A percentile compares a stretch with the other conserved stretches of the same genome.
Conservation (phyloP, 2,888 invertebrate genomes). For the Geotrupes spiniger region DNA sequence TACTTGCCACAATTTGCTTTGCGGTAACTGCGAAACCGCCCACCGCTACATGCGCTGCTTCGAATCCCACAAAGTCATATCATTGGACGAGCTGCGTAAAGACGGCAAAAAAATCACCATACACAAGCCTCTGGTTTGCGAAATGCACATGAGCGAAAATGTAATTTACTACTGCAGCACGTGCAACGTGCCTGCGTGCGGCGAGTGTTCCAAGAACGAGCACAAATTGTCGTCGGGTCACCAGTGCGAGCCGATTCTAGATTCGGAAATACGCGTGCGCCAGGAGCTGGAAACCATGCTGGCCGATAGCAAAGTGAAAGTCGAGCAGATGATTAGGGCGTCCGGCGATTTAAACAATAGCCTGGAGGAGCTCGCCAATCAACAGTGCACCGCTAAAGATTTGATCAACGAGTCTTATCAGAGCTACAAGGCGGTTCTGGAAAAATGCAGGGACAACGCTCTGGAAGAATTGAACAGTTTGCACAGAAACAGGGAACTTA, state of each 20-base stretch:
- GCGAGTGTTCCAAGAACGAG: conserved; percentile 79
- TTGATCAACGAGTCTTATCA: conserved; percentile 78
- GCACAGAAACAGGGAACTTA: conserved; percentile 82
- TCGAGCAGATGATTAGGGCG: conserved; percentile 72
- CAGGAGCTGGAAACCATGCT: conserved; percentile 74
- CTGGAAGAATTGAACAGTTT: conserved; percentile 70
- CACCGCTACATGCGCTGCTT: conserved; percentile 97
- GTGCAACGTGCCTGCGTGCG: conserved; percentile 84
- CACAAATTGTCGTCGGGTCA: conserved; percentile 80
- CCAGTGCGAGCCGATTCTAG: conserved; percentile 77
- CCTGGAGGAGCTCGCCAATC: conserved; percentile 81
- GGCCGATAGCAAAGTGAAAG: conserved; percentile 71
- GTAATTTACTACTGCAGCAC: conserved; percentile 85
- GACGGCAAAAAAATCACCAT: conserved; percentile 75
- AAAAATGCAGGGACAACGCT: conserved; percentile 74
- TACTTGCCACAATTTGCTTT: conserved; percentile 92
- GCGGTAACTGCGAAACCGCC: conserved; percentile 91
- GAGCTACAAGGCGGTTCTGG: conserved; percentile 77
- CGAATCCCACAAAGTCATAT: conserved; percentile 89
- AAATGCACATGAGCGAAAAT: conserved; percentile 76
- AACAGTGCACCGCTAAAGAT: conserved; percentile 81
- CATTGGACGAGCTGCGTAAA: conserved; percentile 81
- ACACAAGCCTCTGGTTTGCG: conserved; percentile 86
- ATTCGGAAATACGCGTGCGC: conserved; percentile 72
- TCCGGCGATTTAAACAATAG: conserved; percentile 74